These are phyloP conservation scores for Euthynnus affinis DNA, from an alignment of 2,797 vertebrate genomes.

Conservation along the genomic window DNA sequence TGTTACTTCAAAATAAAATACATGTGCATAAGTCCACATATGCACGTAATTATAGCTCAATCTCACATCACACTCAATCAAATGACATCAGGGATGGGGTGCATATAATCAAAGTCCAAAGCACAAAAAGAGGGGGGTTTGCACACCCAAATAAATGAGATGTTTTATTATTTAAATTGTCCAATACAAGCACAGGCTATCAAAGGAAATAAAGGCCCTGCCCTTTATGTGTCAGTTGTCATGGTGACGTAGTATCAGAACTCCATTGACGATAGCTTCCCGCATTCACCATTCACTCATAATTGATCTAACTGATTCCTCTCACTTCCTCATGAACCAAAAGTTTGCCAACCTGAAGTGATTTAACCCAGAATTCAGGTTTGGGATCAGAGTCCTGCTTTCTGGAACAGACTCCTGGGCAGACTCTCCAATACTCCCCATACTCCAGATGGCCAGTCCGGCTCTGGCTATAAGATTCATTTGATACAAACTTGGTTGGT, in stretches of 20 bases:
- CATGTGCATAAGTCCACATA: no score
- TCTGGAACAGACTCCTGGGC: background rate
- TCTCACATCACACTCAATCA: no score
- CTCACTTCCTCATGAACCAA: background rate
- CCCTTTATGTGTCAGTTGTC: no score
- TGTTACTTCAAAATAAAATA: no score
- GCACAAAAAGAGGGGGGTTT: no score
- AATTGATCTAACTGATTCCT: background rate
- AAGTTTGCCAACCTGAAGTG: background rate
- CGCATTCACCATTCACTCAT: background rate
- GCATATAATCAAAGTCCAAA: no score
- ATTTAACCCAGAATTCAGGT: constrained; percentile 12
- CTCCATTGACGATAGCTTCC: background rate
- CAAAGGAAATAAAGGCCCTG: background rate
- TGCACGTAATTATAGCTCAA: no score
- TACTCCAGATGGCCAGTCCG: constrained; percentile 70
- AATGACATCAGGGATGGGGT: no score
- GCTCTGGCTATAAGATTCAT: constrained; percentile 37
- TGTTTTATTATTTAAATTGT: no score
- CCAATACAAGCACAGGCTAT: no score
- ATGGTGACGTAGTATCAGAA: background rate
- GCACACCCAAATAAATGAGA: no score
- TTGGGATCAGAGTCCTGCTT: constrained; percentile 13
- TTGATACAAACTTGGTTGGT: constrained; percentile 44
- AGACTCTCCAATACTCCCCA: constrained; percentile 16